Percentiles rank a stretch among this genome's conserved stretches.
Conservation (phyloP, 2,888 invertebrate species). For the Phortica magna region DNA sequence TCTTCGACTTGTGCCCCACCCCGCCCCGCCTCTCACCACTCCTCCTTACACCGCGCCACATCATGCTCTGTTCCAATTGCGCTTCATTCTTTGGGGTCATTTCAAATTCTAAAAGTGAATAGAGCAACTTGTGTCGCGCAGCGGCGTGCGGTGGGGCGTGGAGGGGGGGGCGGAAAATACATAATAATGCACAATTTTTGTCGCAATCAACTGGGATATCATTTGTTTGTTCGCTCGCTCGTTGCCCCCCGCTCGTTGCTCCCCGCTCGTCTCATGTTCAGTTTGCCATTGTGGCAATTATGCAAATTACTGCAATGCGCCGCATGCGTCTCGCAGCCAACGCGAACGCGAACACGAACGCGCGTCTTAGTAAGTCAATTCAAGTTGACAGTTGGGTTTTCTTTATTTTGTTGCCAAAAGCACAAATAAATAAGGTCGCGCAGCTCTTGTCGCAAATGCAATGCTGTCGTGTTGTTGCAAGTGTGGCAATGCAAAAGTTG, state of each 20-base stretch:
- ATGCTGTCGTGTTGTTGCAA: no score
- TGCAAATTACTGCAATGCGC: conserved; percentile 17
- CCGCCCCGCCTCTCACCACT: conserved; percentile 38
- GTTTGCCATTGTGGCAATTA: conserved; percentile 6
- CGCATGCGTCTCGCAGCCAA: background rate
- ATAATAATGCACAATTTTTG: conserved; percentile 4
- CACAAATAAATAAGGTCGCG: no score
- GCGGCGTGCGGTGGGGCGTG: no score
- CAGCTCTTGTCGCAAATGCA: no score
- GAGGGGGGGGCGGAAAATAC: background rate
- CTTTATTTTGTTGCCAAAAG: no score
- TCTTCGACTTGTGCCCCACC: no score
- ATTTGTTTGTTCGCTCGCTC: background rate
- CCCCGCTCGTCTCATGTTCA: background rate
- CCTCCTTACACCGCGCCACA: conserved; percentile 26
- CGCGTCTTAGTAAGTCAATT: no score
- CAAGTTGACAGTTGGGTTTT: no score
- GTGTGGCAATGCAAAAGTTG: no score
- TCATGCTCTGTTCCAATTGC: background rate
- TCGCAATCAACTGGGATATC: conserved; percentile 27
- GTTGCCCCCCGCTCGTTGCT: background rate
- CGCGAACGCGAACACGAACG: no score
- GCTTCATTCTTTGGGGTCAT: conserved; percentile 55
- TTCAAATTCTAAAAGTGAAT: conserved; percentile 61
- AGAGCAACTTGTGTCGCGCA: background rate